Percentiles rank a stretch among this genome's conserved stretches.
These are phyloP conservation scores for Scomber scombrus DNA, from an alignment of 2,113 vertebrate species.

Conservation along the genomic window DNA sequence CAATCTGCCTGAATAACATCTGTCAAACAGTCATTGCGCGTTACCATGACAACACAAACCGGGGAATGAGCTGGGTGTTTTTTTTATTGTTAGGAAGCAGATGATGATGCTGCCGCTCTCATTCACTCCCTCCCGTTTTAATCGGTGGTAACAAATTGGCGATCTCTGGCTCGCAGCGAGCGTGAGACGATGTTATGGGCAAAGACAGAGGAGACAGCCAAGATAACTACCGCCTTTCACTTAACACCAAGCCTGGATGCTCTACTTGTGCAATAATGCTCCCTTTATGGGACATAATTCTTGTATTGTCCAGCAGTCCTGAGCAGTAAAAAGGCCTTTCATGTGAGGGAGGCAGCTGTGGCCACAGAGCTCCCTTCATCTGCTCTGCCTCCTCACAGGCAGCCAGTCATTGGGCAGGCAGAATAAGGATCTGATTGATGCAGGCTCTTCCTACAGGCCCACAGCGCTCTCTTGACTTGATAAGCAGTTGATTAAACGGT, in stretches of 20 bases:
- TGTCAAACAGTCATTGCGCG: slow-evolving; percentile 64
- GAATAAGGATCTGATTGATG: slow-evolving; percentile 82
- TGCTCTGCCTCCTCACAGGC: slow-evolving; percentile 54
- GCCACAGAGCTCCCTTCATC: slow-evolving; percentile 69
- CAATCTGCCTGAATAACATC: slow-evolving; percentile 66
- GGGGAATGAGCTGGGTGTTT: slow-evolving; percentile 14
- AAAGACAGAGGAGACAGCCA: slow-evolving; percentile 16
- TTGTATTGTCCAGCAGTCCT: slow-evolving; percentile 43
- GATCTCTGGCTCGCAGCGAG: slow-evolving; percentile 13
- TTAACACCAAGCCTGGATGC: slow-evolving; percentile 21
- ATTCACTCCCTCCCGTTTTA: slow-evolving; percentile 10
- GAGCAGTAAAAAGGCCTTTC: slow-evolving; percentile 57
- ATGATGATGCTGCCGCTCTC: slow-evolving; percentile 39
- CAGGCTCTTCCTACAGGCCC: slow-evolving; percentile 62
- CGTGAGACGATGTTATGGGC: slow-evolving; percentile 13
- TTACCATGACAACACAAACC: slow-evolving; percentile 72
- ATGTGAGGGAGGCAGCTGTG: slow-evolving; percentile 73
- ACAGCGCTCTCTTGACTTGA: slow-evolving; percentile 68
- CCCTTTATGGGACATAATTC: slow-evolving; percentile 55
- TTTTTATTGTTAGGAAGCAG: slow-evolving; percentile 17
- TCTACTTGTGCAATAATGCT: slow-evolving; percentile 32
- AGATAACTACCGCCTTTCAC: slow-evolving; percentile 45
- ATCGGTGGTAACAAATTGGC: slow-evolving; percentile 24
- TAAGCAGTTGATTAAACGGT: slow-evolving; percentile 77
- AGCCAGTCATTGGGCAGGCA: slow-evolving; percentile 62